Percentiles rank a stretch among this genome's conserved stretches.
These are phyloP conservation scores for Cecropterus lyciades DNA, from an alignment of 1,140 invertebrate genomes.

Conservation along the genomic window DNA sequence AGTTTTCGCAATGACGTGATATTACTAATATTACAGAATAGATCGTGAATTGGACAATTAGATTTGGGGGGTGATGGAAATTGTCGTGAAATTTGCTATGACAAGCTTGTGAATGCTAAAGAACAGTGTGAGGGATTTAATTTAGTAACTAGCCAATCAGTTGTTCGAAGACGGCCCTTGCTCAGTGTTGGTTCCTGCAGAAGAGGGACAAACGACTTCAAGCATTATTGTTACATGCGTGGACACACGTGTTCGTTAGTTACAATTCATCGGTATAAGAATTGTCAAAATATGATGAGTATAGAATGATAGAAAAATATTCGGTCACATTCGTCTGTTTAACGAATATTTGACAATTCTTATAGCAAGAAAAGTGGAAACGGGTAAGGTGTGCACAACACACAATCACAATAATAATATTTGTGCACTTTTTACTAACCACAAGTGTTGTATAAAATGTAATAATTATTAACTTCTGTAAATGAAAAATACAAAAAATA, in stretches of 20 bases:
- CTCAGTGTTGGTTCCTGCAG: conserved; percentile 74
- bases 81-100: conserved; percentile 3
- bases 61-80: conserved; percentile 2
- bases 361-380: conserved; percentile 5
- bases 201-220: conserved; percentile 68
- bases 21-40: conserved; percentile 14
- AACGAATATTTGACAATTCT: conserved; percentile 3
- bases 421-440: conserved; percentile 13
- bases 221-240: conserved; percentile 75
- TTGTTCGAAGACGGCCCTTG: conserved; percentile 67
- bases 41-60: conserved; percentile 11
- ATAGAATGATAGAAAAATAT: too few species aligned
- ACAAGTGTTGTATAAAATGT: conserved; percentile 4
- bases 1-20: conserved; percentile 37
- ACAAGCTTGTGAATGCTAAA: not conserved
- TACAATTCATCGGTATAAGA: conserved; percentile 44
- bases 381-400: conserved; percentile 20
- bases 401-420: conserved; percentile 6
- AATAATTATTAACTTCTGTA: too few species aligned
- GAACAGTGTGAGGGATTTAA: conserved; percentile 21
- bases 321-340: too few species aligned
- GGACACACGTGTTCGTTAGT: conserved; percentile 72
- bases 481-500: too few species aligned
- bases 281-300: conserved; percentile 37
- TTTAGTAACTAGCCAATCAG: conserved; percentile 55